Conservation (phyloP, 2,888 invertebrate species). For the Acanthococcus lagerstroemiae region DNA sequence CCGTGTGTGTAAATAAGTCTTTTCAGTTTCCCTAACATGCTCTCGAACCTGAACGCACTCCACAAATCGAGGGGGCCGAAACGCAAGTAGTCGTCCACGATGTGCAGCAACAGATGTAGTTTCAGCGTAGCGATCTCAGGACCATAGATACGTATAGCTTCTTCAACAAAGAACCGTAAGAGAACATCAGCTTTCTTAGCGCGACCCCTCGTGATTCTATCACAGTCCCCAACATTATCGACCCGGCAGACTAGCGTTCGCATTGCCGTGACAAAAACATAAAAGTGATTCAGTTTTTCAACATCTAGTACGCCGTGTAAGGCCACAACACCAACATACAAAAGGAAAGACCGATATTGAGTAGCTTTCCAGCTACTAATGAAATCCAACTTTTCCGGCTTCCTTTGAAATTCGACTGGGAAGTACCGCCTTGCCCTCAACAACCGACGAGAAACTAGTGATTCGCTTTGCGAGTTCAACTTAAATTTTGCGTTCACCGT, state of each 20-base stretch:
- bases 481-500: not conserved
- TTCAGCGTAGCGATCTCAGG: not conserved
- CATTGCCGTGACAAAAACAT: not conserved
- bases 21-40: not conserved
- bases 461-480: not conserved
- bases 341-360: not conserved
- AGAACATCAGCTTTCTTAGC: not conserved
- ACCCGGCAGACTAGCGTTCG: not conserved
- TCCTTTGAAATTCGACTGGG: slow-evolving; percentile 1
- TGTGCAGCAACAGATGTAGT: not conserved
- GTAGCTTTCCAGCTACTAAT: slow-evolving; percentile 12
- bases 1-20: not conserved
- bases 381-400: not conserved
- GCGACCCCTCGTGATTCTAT: not conserved
- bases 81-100: not conserved
- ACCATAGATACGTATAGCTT: not conserved
- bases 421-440: not conserved
- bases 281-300: not conserved
- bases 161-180: not conserved
- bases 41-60: slow-evolving; percentile 6
- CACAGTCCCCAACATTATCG: not conserved
- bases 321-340: not conserved
- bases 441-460: not conserved
- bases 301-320: not conserved
- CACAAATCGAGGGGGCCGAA: slow-evolving; percentile 1